Evolutionary conservation across 2,888 invertebrate species (phyloP).

Genomic region (Tribolium freemani): DNA sequence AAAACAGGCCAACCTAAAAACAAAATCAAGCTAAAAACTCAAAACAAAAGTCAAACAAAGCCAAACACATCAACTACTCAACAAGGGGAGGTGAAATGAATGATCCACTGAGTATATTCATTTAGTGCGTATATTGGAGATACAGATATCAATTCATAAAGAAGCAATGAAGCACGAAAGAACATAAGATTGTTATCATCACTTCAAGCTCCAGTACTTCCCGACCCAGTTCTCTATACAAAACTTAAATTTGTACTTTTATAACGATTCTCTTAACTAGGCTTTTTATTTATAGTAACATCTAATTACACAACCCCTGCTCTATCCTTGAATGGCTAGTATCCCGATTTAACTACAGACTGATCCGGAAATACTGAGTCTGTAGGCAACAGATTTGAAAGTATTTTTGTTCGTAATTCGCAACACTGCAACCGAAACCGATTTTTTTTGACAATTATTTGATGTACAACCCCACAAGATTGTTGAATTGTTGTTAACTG

Average conservation of each 20-base stretch:
- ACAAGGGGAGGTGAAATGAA: background rate
- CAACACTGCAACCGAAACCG: no score
- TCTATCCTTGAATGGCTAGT: background rate
- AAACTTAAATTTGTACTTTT: no score
- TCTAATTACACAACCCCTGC: background rate
- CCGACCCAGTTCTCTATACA: background rate
- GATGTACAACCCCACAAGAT: no score
- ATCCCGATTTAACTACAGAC: no score
- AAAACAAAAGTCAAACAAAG: slow-evolving; percentile 16
- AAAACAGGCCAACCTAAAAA: slow-evolving; percentile 36
- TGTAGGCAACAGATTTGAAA: no score
- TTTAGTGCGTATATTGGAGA: background rate
- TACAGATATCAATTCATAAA: background rate
- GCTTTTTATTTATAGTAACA: background rate
- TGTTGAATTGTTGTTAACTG: no score
- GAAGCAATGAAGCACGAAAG: background rate
- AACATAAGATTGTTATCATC: no score
- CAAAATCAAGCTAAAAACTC: slow-evolving; percentile 25
- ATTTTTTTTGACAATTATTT: no score
- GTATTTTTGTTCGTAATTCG: no score
- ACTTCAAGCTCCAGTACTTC: background rate
- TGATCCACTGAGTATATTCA: background rate
- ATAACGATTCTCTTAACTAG: no score
- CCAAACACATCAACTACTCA: slow-evolving; percentile 20
- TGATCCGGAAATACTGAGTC: no score